phyloP scores from a whole-genome alignment of 1,140 invertebrate species.

The Coenobita brevimanus region DNA sequence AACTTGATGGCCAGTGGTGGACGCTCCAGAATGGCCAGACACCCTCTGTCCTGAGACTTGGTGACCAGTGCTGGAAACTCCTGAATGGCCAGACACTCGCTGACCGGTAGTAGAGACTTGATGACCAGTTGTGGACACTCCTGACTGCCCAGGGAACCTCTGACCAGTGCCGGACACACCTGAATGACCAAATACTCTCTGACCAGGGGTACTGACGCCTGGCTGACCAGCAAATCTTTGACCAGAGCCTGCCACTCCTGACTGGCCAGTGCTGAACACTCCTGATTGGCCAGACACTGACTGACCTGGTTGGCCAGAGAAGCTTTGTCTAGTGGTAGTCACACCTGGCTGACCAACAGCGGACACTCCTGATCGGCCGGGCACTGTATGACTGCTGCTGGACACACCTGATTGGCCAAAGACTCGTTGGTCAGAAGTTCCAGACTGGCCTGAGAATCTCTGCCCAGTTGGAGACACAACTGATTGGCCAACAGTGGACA shows the following conservation, averaged over 20 bases:
- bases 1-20: no score
- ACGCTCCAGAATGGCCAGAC: no score
- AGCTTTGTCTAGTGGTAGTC: background rate
- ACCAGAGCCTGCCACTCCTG: no score
- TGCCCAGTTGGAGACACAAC: background rate
- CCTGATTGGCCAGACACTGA: background rate
- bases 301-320: background rate
- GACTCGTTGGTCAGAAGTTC: background rate
- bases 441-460: background rate
- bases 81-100: no score
- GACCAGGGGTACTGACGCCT: background rate
- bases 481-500: background rate
- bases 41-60: no score
- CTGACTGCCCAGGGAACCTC: background rate
- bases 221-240: background rate
- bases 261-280: background rate
- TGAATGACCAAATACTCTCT: background rate
- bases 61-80: no score
- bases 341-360: background rate
- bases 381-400: background rate
- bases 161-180: background rate
- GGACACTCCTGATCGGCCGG: background rate
- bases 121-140: no score
- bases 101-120: no score
- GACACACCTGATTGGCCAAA: background rate